phyloP scores from a whole-genome alignment of 2,113 vertebrate species.

The Strix uralensis region DNA sequence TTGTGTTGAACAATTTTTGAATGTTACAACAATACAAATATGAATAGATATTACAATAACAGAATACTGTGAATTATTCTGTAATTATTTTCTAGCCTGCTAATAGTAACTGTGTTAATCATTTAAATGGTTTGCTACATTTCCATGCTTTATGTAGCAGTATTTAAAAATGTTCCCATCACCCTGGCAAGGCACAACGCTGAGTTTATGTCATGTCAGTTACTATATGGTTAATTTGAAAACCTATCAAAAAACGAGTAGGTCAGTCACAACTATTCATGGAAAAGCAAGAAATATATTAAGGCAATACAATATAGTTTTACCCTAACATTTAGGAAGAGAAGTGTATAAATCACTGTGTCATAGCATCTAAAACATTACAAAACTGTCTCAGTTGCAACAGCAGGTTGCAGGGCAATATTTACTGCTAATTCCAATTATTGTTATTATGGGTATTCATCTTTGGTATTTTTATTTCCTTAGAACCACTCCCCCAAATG shows the following conservation, averaged over 20 bases:
- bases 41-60: neutral
- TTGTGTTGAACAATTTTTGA: neutral
- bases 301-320: neutral
- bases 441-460: neutral
- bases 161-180: neutral
- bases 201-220: neutral
- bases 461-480: neutral
- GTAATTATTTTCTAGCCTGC: neutral
- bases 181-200: neutral
- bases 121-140: neutral
- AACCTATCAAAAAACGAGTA: neutral
- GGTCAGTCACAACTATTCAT: neutral
- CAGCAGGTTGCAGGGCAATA: neutral
- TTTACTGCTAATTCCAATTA: neutral
- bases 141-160: neutral
- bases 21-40: neutral
- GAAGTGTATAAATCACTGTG: neutral
- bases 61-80: neutral
- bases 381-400: neutral
- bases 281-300: neutral
- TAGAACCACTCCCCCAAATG: neutral
- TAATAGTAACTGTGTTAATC: neutral
- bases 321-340: neutral
- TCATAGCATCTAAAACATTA: neutral
- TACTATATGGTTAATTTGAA: neutral